Evolutionary conservation across 2,888 invertebrate genomes (phyloP).

Genomic region (Acanthosoma haemorrhoidale): DNA sequence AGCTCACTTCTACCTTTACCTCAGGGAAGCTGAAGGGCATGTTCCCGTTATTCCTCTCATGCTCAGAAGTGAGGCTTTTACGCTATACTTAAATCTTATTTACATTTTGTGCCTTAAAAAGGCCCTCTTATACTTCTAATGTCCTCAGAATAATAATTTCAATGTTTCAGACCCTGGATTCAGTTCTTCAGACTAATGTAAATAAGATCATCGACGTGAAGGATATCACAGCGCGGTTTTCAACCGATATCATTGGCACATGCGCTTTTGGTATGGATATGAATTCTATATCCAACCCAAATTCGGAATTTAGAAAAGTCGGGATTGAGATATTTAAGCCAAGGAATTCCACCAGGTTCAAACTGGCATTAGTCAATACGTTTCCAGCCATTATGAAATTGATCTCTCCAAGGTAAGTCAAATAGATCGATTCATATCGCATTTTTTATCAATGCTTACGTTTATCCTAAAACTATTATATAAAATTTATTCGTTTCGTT

Average conservation of each 20-base stretch:
- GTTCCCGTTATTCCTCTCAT: conserved; percentile 21
- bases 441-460: too few relatives aligned
- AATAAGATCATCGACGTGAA: conserved; percentile 46
- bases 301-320: conserved; percentile 19
- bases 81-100: not conserved
- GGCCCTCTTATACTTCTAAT: not conserved
- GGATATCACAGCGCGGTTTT: conserved; percentile 47
- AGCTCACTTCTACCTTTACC: conserved; percentile 36
- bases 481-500: too few relatives aligned
- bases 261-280: conserved; percentile 50
- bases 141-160: not conserved
- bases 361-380: conserved; percentile 15
- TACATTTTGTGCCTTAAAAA: not conserved
- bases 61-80: not conserved
- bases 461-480: too few relatives aligned
- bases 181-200: not conserved
- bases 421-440: too few relatives aligned
- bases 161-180: conserved; percentile 2
- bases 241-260: conserved; percentile 50
- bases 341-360: conserved; percentile 9
- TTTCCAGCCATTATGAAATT: conserved; percentile 10
- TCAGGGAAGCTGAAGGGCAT: conserved; percentile 35
- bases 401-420: conserved; percentile 6
- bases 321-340: conserved; percentile 19
- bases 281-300: conserved; percentile 41